phyloP scores from a whole-genome alignment of 1,140 invertebrate species.

The Sitophilus oryzae region DNA sequence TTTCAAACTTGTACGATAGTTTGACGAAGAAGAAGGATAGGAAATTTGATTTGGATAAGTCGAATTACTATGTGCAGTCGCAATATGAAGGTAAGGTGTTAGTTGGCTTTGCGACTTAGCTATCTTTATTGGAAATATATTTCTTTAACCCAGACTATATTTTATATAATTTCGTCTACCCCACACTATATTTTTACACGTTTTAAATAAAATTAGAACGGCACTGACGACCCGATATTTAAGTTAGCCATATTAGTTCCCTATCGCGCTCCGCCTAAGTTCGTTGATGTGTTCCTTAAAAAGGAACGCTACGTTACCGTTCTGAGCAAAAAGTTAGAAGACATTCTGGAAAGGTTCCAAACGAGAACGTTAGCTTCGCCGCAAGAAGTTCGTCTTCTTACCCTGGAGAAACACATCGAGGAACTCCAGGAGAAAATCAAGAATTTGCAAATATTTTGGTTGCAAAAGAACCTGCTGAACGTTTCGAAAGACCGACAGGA shows the following conservation, averaged over 20 bases:
- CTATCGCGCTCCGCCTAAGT: too few species aligned
- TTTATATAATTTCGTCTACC: too few species aligned
- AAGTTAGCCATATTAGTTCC: too few species aligned
- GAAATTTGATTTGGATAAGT: conserved; percentile 54
- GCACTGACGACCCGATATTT: too few species aligned
- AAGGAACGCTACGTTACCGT: conserved; percentile 51
- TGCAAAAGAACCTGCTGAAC: conserved; percentile 63
- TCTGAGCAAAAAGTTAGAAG: conserved; percentile 52
- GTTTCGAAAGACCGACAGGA: conserved; percentile 59
- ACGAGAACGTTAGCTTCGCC: conserved; percentile 36
- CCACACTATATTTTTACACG: too few species aligned
- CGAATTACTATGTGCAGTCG: conserved; percentile 52
- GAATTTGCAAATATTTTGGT: conserved; percentile 64
- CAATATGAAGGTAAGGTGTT: conserved; percentile 48
- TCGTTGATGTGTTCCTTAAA: conserved; percentile 40
- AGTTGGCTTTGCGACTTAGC: too few species aligned
- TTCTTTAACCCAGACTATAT: too few species aligned
- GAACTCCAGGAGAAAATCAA: conserved; percentile 53
- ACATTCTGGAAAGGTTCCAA: conserved; percentile 46
- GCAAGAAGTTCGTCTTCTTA: conserved; percentile 50
- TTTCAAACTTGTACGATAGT: conserved; percentile 54
- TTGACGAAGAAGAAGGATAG: conserved; percentile 54
- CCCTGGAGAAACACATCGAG: conserved; percentile 58
- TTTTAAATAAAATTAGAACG: too few species aligned
- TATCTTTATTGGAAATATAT: too few species aligned